These are phyloP conservation scores for Tinamus major DNA, from an alignment of 2,797 vertebrate species.

Conservation along the genomic window DNA sequence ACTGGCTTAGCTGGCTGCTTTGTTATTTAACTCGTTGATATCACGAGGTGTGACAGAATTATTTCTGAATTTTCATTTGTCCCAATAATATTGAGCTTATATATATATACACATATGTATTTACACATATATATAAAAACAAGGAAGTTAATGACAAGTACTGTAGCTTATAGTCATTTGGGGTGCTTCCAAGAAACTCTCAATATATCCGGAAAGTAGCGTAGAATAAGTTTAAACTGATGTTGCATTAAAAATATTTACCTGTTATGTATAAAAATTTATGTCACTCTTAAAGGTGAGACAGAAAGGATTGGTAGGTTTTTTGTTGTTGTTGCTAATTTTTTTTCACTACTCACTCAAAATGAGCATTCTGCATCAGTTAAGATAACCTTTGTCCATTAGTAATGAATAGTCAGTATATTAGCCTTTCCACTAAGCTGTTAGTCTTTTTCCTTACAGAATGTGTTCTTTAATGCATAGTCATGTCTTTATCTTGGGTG, in stretches of 20 bases:
- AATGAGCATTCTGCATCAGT: conserved; percentile 80
- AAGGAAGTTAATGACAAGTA: neutral
- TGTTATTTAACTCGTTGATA: neutral
- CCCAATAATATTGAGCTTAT: neutral
- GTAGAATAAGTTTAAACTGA: neutral
- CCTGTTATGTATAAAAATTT: neutral
- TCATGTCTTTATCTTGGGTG: neutral
- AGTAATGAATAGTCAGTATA: conserved; percentile 84
- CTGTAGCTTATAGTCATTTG: neutral
- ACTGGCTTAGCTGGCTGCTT: neutral
- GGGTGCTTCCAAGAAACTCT: neutral
- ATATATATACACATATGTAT: too few species aligned
- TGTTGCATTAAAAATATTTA: neutral
- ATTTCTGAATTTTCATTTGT: neutral
- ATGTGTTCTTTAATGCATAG: conserved; percentile 32
- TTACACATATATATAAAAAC: neutral
- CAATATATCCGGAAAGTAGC: neutral
- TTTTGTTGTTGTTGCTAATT: neutral
- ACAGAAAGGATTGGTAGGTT: neutral
- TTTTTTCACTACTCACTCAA: conserved; percentile 67
- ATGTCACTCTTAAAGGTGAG: conserved; percentile 7
- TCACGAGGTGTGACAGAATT: neutral
- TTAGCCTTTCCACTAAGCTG: conserved; percentile 73
- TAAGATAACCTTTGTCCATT: conserved; percentile 77
- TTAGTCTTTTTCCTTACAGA: conserved; percentile 50